A percentile compares a stretch with the other conserved stretches of the same genome.
These are phyloP conservation scores for Myopa tessellatipennis DNA, from an alignment of 2,888 invertebrate genomes.

Conservation along the genomic window DNA sequence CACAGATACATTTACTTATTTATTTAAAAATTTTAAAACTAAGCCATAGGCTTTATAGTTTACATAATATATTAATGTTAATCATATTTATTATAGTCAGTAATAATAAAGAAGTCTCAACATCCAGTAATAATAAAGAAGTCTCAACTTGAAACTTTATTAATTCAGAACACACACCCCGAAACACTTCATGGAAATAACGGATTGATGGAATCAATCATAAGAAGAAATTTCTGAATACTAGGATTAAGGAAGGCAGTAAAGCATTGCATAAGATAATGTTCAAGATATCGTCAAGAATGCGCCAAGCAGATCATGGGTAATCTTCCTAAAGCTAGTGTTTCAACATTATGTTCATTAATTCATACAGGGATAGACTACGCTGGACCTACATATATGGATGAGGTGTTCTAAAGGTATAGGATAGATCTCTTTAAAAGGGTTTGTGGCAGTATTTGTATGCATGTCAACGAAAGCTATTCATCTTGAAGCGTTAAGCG, in stretches of 20 bases:
- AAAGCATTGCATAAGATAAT: neutral
- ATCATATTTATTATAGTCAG: too few relatives aligned
- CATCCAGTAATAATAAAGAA: slow-evolving; percentile 21
- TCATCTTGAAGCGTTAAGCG: slow-evolving; percentile 12
- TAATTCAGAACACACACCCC: neutral
- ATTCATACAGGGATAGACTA: slow-evolving; percentile 18
- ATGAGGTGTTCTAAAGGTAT: too few relatives aligned
- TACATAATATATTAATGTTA: too few relatives aligned
- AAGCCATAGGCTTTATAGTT: slow-evolving; percentile 32
- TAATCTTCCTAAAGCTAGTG: neutral
- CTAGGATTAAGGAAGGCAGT: slow-evolving; percentile 8
- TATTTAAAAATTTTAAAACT: neutral
- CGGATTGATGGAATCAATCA: neutral
- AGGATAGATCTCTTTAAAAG: slow-evolving; percentile 7
- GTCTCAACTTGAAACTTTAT: neutral
- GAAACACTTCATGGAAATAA: slow-evolving; percentile 4
- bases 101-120: neutral
- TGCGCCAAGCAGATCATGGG: slow-evolving; percentile 22
- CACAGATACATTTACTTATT: neutral
- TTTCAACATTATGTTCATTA: neutral
- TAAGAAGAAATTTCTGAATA: slow-evolving; percentile 25
- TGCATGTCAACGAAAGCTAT: slow-evolving; percentile 21
- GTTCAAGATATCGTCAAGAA: neutral
- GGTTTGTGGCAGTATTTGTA: slow-evolving; percentile 12
- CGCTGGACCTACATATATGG: neutral